phyloP scores from a whole-genome alignment of 2,797 vertebrate species.

The Darevskia mixta region DNA sequence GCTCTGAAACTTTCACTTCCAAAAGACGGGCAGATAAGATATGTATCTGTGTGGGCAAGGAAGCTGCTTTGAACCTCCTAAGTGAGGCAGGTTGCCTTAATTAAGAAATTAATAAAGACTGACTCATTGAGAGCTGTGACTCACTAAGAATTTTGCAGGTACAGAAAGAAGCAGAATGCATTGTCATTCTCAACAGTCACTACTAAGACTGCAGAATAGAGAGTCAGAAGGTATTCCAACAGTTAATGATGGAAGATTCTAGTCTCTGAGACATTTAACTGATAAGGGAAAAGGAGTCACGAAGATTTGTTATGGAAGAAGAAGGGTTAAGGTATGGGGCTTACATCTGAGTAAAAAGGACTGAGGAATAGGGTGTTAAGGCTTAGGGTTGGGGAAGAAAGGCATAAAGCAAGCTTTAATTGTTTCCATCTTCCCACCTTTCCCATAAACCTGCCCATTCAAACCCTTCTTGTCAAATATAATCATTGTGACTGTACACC shows the following conservation, averaged over 20 bases:
- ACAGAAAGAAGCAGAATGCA: not conserved
- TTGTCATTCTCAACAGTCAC: not conserved
- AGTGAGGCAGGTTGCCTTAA: not conserved
- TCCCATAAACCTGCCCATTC: slow-evolving; percentile 11
- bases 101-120: not conserved
- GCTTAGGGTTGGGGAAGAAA: not conserved
- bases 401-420: not conserved
- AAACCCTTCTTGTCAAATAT: slow-evolving; percentile 12
- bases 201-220: not conserved
- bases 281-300: not conserved
- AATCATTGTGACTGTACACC: not conserved
- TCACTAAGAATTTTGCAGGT: not conserved
- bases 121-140: not conserved
- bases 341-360: not conserved
- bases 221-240: not conserved
- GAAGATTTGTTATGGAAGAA: not conserved
- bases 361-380: not conserved
- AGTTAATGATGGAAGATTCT: not conserved
- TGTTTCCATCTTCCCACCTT: not conserved
- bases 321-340: not conserved
- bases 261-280: not conserved
- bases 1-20: slow-evolving; percentile 27
- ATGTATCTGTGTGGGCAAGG: not conserved
- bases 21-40: slow-evolving; percentile 26
- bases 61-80: not conserved